Percentiles rank a stretch among this genome's conserved stretches.
These are phyloP conservation scores for Fukomys damarensis DNA, from an alignment of 2,113 vertebrate genomes.

Conservation along the genomic window DNA sequence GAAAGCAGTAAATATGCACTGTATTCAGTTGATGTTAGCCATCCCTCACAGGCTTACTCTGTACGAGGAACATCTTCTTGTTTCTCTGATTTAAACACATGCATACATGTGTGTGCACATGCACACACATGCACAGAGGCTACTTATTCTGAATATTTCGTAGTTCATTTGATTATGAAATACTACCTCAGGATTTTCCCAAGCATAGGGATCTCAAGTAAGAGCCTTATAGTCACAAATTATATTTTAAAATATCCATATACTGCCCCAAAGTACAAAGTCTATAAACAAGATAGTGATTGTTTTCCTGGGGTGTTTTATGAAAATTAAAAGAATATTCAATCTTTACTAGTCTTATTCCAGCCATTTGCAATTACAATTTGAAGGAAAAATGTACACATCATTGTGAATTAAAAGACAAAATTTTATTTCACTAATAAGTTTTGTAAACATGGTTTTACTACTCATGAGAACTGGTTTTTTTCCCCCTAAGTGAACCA, in stretches of 20 bases:
- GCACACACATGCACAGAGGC: background rate
- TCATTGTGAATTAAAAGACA: background rate
- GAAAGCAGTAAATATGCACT: background rate
- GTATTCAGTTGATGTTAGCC: background rate
- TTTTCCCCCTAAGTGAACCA: background rate
- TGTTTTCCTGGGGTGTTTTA: background rate
- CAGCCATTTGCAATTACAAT: background rate
- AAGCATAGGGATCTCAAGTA: background rate
- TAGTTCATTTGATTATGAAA: background rate
- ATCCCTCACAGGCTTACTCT: background rate
- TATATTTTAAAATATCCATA: background rate
- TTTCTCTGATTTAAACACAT: background rate
- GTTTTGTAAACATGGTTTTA: background rate
- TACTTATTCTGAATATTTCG: background rate
- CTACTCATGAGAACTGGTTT: background rate
- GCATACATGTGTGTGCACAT: background rate
- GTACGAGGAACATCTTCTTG: background rate
- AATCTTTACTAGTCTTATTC: background rate
- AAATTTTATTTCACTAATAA: background rate
- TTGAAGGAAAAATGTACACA: background rate
- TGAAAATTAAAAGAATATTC: background rate
- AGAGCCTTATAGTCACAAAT: background rate
- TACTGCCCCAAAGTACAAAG: background rate
- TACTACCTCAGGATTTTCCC: background rate
- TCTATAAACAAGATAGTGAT: background rate